These are phyloP conservation scores for Lysiphlebus fabarum DNA, from an alignment of 1,140 invertebrate genomes.

Conservation along the genomic window DNA sequence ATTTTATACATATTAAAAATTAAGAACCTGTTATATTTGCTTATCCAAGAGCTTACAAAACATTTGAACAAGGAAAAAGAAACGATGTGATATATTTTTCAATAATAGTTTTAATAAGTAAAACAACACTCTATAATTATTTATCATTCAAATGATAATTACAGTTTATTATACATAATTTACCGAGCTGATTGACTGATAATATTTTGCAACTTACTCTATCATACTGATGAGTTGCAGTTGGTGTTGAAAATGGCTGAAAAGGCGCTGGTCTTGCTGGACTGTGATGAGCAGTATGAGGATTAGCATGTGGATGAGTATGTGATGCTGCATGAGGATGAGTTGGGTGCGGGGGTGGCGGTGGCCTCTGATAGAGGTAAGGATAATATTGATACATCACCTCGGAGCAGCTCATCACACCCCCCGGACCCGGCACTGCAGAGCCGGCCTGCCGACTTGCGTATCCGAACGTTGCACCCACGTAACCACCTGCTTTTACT, in stretches of 20 bases:
- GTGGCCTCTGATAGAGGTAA: slow-evolving; percentile 60
- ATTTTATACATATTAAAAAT: too few species aligned
- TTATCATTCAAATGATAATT: too few species aligned
- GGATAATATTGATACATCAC: slow-evolving; percentile 65
- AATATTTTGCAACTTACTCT: slow-evolving; percentile 50
- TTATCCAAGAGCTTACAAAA: too few species aligned
- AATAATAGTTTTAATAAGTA: too few species aligned
- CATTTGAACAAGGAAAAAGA: too few species aligned
- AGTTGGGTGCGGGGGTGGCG: slow-evolving; percentile 49
- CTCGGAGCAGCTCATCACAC: slow-evolving; percentile 62
- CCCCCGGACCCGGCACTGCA: slow-evolving; percentile 52
- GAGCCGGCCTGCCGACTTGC: slow-evolving; percentile 53
- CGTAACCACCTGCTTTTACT: slow-evolving; percentile 35
- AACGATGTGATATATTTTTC: too few species aligned
- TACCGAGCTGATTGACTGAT: neutral
- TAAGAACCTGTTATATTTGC: too few species aligned
- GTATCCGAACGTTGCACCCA: slow-evolving; percentile 52
- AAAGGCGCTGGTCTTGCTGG: slow-evolving; percentile 53
- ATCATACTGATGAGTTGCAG: slow-evolving; percentile 56
- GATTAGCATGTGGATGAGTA: slow-evolving; percentile 43
- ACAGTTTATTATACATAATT: too few species aligned
- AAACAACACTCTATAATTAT: too few species aligned
- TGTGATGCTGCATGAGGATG: slow-evolving; percentile 50
- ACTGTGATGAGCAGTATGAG: slow-evolving; percentile 51
- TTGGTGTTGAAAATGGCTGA: slow-evolving; percentile 50